These are phyloP conservation scores for Cossypha dichroa DNA, from an alignment of 2,797 vertebrate genomes.

Conservation along the genomic window DNA sequence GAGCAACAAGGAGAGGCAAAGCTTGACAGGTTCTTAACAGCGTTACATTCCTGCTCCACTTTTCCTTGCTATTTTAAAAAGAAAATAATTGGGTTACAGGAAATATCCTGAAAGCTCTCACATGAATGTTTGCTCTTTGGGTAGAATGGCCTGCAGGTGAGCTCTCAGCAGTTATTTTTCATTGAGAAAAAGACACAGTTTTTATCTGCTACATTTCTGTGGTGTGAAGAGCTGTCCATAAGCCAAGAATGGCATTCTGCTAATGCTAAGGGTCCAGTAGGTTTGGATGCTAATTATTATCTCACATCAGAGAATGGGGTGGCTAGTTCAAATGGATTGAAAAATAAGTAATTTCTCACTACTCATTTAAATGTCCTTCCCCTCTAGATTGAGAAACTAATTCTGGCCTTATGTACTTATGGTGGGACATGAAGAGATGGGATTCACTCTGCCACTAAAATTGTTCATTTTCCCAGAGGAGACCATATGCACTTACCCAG, in stretches of 20 bases:
- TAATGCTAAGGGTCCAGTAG: not conserved
- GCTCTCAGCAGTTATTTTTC: not conserved
- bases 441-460: not conserved
- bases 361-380: not conserved
- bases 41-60: not conserved
- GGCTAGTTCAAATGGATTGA: not conserved
- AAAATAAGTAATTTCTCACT: not conserved
- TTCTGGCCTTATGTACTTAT: not conserved
- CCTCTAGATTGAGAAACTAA: not conserved
- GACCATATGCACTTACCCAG: not conserved
- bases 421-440: not conserved
- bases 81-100: slow-evolving; percentile 23
- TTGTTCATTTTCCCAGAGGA: not conserved
- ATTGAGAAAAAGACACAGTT: not conserved
- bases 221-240: not conserved
- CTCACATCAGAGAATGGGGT: not conserved
- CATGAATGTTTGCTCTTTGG: not conserved
- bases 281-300: not conserved
- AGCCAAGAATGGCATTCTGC: not conserved
- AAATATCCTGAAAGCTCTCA: not conserved
- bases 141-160: not conserved
- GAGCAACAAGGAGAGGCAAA: not conserved
- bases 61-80: slow-evolving; percentile 30
- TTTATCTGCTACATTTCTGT: not conserved
- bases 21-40: not conserved